Percentiles rank a stretch among this genome's conserved stretches.
Conservation (phyloP, 2,113 vertebrate species). For the Plestiodon gilberti region DNA sequence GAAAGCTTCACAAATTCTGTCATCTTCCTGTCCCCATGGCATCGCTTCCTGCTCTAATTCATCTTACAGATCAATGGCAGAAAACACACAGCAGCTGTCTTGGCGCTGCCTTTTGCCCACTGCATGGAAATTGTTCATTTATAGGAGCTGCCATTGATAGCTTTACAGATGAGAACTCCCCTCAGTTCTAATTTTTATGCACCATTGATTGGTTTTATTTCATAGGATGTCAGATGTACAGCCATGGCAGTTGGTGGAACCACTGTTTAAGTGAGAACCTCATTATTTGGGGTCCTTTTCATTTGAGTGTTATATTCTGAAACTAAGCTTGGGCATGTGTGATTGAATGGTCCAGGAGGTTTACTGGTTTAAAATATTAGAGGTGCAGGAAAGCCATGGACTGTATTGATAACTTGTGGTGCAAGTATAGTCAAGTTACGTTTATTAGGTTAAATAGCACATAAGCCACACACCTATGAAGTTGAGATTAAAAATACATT, state of each 20-base stretch:
- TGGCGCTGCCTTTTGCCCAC: neutral
- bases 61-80: constrained; percentile 19
- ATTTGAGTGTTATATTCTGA: neutral
- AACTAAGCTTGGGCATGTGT: neutral
- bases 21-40: neutral
- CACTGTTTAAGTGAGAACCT: neutral
- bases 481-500: no score
- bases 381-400: neutral
- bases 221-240: neutral
- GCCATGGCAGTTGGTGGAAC: neutral
- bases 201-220: constrained; percentile 11
- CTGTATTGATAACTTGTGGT: neutral
- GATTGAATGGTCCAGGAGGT: no score
- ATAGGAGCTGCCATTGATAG: neutral
- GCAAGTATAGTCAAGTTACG: no score
- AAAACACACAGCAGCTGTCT: constrained; percentile 7
- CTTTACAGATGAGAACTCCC: constrained; percentile 4
- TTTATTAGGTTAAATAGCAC: no score
- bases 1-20: neutral
- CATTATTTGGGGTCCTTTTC: neutral
- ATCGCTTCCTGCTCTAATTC: neutral
- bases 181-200: neutral
- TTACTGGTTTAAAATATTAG: neutral
- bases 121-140: neutral
- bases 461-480: no score